phyloP scores from a whole-genome alignment of 2,797 vertebrate genomes.

The Siniperca scherzeri region DNA sequence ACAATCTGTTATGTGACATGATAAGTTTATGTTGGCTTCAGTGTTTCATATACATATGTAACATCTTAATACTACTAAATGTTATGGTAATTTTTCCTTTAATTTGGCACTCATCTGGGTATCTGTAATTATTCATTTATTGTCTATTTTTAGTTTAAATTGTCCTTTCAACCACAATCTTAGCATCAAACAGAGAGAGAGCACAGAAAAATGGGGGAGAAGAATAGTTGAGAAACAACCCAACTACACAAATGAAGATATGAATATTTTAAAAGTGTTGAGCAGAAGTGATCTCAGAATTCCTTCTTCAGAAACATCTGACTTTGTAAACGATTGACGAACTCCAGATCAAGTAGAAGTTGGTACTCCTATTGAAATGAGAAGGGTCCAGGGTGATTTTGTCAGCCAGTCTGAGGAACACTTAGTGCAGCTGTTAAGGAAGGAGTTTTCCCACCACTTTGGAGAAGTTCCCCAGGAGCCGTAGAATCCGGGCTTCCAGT shows the following conservation, averaged over 20 bases:
- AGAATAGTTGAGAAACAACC: not conserved
- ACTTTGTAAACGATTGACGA: conserved; percentile 44
- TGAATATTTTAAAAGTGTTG: conserved; percentile 27
- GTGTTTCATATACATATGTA: not conserved
- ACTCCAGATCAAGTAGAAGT: conserved; percentile 7
- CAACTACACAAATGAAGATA: not conserved
- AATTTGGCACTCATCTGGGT: not conserved
- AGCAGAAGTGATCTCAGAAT: conserved; percentile 9
- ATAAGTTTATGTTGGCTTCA: not conserved
- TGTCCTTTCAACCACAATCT: not conserved
- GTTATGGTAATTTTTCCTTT: not conserved
- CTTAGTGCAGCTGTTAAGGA: too few species aligned
- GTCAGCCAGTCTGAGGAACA: too few species aligned
- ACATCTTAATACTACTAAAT: not conserved
- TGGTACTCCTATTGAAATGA: too few species aligned
- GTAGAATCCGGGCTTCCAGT: too few species aligned
- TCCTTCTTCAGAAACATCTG: conserved; percentile 45
- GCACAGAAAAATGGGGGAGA: not conserved
- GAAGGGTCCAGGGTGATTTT: too few species aligned
- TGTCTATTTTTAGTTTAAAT: not conserved
- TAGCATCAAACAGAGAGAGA: not conserved
- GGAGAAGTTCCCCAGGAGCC: too few species aligned
- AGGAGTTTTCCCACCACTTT: too few species aligned
- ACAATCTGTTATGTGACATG: not conserved
- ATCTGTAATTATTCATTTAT: not conserved